Evolutionary conservation across 2,797 vertebrate species (phyloP).

Genomic region (Enteromius viviparus): DNA sequence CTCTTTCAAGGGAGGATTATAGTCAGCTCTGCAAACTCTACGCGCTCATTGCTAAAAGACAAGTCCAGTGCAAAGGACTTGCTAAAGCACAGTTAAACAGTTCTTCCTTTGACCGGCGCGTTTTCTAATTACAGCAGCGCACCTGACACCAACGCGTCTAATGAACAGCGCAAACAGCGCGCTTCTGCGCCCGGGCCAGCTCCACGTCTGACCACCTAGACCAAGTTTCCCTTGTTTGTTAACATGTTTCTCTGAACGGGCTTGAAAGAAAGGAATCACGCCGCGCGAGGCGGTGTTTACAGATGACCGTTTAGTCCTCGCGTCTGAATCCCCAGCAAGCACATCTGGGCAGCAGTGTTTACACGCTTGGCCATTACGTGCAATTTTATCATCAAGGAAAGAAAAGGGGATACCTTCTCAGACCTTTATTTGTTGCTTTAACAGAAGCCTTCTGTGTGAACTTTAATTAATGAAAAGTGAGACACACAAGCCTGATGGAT

Average conservation of each 20-base stretch:
- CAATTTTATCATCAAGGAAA: background rate
- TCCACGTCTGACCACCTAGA: conserved; percentile 68
- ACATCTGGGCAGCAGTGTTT: conserved; percentile 35
- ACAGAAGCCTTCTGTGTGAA: background rate
- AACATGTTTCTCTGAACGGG: conserved; percentile 62
- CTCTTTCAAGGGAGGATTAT: conserved; percentile 78
- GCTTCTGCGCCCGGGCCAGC: conserved; percentile 60
- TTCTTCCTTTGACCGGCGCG: conserved; percentile 70
- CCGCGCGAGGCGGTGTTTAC: conserved; percentile 53
- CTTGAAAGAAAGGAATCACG: conserved; percentile 50
- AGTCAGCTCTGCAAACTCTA: conserved; percentile 82
- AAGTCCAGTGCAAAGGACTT: conserved; percentile 64
- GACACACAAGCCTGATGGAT: background rate
- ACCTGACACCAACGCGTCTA: conserved; percentile 77
- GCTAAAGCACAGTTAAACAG: conserved; percentile 78
- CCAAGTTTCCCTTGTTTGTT: conserved; percentile 62
- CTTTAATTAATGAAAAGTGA: background rate
- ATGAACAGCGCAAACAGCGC: conserved; percentile 83
- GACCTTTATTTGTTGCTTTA: background rate
- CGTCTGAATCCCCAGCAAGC: conserved; percentile 34
- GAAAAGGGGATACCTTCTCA: background rate
- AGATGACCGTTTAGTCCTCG: conserved; percentile 42
- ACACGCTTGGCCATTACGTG: background rate
- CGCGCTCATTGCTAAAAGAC: conserved; percentile 63
- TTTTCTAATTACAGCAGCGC: conserved; percentile 69